phyloP scores from a whole-genome alignment of 2,797 vertebrate genomes.

The Clamator glandarius region DNA sequence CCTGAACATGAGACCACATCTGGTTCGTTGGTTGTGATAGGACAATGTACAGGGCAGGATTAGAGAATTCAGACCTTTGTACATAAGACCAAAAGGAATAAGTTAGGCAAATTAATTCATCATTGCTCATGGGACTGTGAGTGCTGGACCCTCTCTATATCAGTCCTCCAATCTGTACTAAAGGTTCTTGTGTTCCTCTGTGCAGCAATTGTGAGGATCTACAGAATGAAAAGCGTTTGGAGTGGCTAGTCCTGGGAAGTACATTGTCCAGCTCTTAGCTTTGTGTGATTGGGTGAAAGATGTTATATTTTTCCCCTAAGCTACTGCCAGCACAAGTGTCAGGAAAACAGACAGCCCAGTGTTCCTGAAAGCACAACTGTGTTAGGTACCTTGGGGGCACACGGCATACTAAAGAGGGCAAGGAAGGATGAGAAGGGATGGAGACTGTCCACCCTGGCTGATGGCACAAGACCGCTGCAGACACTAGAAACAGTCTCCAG shows the following conservation, averaged over 20 bases:
- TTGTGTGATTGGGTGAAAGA: not conserved
- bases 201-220: not conserved
- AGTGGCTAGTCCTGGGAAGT: not conserved
- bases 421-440: not conserved
- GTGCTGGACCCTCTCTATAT: not conserved
- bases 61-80: constrained; percentile 5
- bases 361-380: not conserved
- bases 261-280: not conserved
- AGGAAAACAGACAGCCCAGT: rapidly evolving
- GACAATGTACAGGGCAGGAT: rapidly evolving
- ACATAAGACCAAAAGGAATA: not conserved
- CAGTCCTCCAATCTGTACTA: not conserved
- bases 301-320: not conserved
- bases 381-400: not conserved
- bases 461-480: not conserved
- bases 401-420: not conserved
- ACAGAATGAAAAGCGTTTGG: not conserved
- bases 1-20: not conserved
- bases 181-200: rapidly evolving
- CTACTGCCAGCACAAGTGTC: not conserved
- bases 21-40: rapidly evolving
- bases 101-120: constrained; percentile 41
- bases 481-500: not conserved
- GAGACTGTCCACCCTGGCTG: not conserved
- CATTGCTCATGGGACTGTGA: constrained; percentile 4